phyloP scores from a whole-genome alignment of 2,797 vertebrate species.

The Corythornis leucogaster region DNA sequence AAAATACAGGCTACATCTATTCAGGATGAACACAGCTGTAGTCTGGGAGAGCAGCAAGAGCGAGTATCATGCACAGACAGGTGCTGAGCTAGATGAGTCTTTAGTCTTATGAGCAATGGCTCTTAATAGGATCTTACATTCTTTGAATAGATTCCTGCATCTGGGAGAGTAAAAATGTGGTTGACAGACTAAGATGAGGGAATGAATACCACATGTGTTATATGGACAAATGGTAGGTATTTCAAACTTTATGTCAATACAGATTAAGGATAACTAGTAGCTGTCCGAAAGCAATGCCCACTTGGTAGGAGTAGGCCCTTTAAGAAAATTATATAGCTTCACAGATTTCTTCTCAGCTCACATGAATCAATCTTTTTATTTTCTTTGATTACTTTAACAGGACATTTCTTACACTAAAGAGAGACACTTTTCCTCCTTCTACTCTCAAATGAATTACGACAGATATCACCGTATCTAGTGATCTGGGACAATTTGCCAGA shows the following conservation, averaged over 20 bases:
- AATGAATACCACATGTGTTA: neutral
- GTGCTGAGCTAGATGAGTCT: neutral
- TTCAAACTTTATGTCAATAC: neutral
- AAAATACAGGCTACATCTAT: neutral
- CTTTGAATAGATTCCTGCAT: neutral
- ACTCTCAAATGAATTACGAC: slow-evolving; percentile 23
- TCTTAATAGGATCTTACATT: neutral
- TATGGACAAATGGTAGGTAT: neutral
- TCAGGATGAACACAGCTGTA: neutral
- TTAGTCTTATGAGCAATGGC: neutral
- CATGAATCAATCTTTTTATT: neutral
- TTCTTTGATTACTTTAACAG: slow-evolving; percentile 45
- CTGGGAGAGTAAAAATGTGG: neutral
- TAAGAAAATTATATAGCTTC: neutral
- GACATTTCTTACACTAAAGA: slow-evolving; percentile 11
- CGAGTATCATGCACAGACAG: neutral
- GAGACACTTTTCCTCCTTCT: slow-evolving; percentile 7
- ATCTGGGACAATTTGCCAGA: slow-evolving; percentile 23
- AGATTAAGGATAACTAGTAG: neutral
- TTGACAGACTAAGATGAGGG: neutral
- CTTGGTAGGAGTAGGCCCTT: neutral
- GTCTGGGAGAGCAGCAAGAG: neutral
- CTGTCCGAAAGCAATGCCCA: neutral
- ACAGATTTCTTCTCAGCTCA: slow-evolving; percentile 4
- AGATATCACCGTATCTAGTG: slow-evolving; percentile 19